These are phyloP conservation scores for Anoncus sp. DNA, from an alignment of 2,888 invertebrate genomes.

Conservation along the genomic window DNA sequence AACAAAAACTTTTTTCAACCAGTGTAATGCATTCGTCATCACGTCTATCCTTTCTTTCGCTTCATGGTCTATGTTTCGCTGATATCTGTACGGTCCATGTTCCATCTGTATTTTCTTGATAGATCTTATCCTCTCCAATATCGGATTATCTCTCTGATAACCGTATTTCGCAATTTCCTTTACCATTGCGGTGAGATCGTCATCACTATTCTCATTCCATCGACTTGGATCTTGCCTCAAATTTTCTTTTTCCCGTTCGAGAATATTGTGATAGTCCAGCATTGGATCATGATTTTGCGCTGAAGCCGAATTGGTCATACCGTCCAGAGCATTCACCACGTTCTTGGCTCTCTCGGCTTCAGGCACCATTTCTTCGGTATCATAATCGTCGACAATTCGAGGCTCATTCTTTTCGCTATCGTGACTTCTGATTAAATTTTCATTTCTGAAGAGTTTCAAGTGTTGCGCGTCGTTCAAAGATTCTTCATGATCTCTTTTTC, in stretches of 20 bases:
- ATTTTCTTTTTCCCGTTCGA: slow-evolving; percentile 26
- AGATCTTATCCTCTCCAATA: slow-evolving; percentile 53
- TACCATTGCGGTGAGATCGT: slow-evolving; percentile 12
- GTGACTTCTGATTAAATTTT: slow-evolving; percentile 38
- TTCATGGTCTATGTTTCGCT: slow-evolving; percentile 53
- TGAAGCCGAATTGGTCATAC: slow-evolving; percentile 44
- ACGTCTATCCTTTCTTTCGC: slow-evolving; percentile 53
- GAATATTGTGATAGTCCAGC: slow-evolving; percentile 16
- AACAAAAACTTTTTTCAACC: slow-evolving; percentile 62
- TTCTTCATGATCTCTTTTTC: background rate
- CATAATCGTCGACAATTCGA: background rate
- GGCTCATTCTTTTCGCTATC: slow-evolving; percentile 16
- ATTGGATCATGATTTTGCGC: slow-evolving; percentile 35
- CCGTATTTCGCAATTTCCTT: slow-evolving; percentile 49
- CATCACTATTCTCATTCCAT: slow-evolving; percentile 1
- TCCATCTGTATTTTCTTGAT: slow-evolving; percentile 45
- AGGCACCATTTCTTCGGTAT: slow-evolving; percentile 36
- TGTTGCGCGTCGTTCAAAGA: slow-evolving; percentile 3
- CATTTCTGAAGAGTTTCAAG: slow-evolving; percentile 10
- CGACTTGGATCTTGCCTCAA: background rate
- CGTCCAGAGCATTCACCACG: slow-evolving; percentile 62
- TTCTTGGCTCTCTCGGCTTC: slow-evolving; percentile 53
- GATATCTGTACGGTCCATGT: slow-evolving; percentile 59
- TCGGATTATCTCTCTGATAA: slow-evolving; percentile 62
- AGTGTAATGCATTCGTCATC: slow-evolving; percentile 54